Base-by-base conservation (phyloP, 2,113 vertebrate genomes). In the Nymphicus hollandicus region DNA sequence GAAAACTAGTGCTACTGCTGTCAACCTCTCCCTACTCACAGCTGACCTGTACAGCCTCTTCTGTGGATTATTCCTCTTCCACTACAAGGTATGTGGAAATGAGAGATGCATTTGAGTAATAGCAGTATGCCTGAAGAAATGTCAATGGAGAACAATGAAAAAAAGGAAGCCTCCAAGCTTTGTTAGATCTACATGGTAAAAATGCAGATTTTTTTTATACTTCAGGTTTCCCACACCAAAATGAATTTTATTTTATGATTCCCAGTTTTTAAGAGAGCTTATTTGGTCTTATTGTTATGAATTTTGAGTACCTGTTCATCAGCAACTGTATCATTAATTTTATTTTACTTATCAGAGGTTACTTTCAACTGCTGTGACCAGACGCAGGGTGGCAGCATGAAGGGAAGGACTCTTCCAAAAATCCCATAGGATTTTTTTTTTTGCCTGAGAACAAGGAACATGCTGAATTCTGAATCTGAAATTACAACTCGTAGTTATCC, bases 1-100 rank as follows among this genome's bases (percentile, higher is more conserved):
- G 97, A 99, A 98, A 97, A 99, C 99, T 37, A 99, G 99, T 7
- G 99, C 99, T 93, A 98, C 99, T 50, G 98, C 99, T 0, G 99
- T 99, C 97, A 99, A 99, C 93, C 98, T 99, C 61, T 99, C 99
- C 81, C 97, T 99, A 29, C 98, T 99, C 94, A 99, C 99, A 0
- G 99, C 99, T 20, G 99, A 99, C 96, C 96, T 99, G 61, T 99
- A 99, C 98, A 99, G 98, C 93, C 98, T 99, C 46, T 99, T 99
- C 97, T 99, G 99, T 76, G 99, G 99, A 46, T 95, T 99, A 69
- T 99, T 99, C 95, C 99, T 99, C 93, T 99, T 99, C 94, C 98
- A 99, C 93, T 99, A 99, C 97, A 98, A 99, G 99, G 99, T 99
- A 98, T 85, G 95, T 66, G 52, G 52, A 70, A 41, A 68, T 63